Evolutionary conservation across 1,140 invertebrate genomes (phyloP).

Genomic region (Drosophila pallidifrons): DNA sequence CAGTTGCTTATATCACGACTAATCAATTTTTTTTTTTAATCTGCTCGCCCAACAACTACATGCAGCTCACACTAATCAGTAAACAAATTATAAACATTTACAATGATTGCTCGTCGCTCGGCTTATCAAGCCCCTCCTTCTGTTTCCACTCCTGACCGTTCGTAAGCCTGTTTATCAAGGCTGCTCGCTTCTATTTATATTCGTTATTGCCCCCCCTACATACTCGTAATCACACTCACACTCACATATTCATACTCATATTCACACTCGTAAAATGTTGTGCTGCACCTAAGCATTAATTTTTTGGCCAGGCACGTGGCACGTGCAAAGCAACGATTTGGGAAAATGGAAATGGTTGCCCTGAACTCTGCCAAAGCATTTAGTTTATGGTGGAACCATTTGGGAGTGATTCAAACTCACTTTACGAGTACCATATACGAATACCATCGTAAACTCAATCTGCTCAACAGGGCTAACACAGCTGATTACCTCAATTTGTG

Average conservation of each 20-base stretch:
- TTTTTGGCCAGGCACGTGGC: conserved; percentile 56
- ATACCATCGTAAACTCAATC: conserved; percentile 5
- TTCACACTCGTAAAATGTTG: conserved; percentile 4
- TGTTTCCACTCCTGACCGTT: background rate
- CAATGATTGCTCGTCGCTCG: conserved; percentile 57
- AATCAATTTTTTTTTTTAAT: conserved; percentile 51
- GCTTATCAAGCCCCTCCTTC: conserved; percentile 55
- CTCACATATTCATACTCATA: conserved; percentile 1
- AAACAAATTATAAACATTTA: conserved; percentile 80
- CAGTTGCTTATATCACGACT: conserved; percentile 42
- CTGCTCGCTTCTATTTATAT: conserved; percentile 62
- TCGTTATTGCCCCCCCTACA: conserved; percentile 6
- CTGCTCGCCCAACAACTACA: conserved; percentile 44
- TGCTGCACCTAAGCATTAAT: conserved; percentile 1
- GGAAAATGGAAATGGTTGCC: conserved; percentile 11
- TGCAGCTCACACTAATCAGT: conserved; percentile 62
- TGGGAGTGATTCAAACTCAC: conserved; percentile 25
- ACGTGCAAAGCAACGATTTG: conserved; percentile 47
- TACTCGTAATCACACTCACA: background rate
- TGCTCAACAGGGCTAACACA: background rate
- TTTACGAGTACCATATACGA: conserved; percentile 12
- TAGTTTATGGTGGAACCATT: conserved; percentile 13
- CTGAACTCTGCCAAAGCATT: conserved; percentile 18
- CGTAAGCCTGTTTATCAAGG: conserved; percentile 64
- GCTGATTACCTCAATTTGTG: conserved; percentile 10